Conservation (phyloP, 2,113 vertebrate genomes). For the Sinocyclocheilus anophthalmus region DNA sequence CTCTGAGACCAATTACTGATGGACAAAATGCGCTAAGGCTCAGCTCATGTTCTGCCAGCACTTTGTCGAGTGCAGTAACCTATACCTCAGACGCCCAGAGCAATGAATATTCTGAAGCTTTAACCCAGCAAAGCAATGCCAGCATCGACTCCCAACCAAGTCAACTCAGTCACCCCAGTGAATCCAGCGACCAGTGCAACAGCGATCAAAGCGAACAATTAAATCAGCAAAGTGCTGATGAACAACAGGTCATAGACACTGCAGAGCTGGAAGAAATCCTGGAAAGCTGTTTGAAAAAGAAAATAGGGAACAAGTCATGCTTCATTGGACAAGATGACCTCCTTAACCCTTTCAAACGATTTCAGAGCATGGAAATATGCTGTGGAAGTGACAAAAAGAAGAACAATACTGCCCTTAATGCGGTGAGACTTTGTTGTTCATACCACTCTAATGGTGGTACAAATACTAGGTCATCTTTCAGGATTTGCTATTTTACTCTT, state of each 20-base stretch:
- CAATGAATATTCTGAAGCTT: conserved; percentile 63
- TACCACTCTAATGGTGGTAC: not conserved
- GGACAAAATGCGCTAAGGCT: conserved; percentile 66
- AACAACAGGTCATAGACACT: conserved; percentile 49
- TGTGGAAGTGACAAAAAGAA: conserved; percentile 75
- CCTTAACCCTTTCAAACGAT: conserved; percentile 42
- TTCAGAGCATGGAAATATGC: conserved; percentile 57
- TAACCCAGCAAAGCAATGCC: conserved; percentile 41
- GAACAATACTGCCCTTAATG: conserved; percentile 83
- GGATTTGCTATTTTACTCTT: not conserved
- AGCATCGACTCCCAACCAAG: conserved; percentile 33
- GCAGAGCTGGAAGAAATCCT: conserved; percentile 64
- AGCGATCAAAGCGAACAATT: conserved; percentile 31
- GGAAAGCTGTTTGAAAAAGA: conserved; percentile 47
- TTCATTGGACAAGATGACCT: conserved; percentile 39
- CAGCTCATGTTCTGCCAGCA: conserved; percentile 72
- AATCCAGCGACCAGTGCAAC: not conserved
- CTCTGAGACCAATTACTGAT: conserved; percentile 60
- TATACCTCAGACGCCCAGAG: conserved; percentile 69
- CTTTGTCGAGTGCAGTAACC: conserved; percentile 67
- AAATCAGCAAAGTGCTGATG: conserved; percentile 40
- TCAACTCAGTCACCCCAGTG: conserved; percentile 44
- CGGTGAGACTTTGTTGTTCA: conserved; percentile 78
- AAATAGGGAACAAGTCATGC: conserved; percentile 45
- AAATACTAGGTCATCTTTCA: not conserved